Conservation (phyloP, 37 sponge, comb jelly and placozoan species). For the Agelas oroides region DNA sequence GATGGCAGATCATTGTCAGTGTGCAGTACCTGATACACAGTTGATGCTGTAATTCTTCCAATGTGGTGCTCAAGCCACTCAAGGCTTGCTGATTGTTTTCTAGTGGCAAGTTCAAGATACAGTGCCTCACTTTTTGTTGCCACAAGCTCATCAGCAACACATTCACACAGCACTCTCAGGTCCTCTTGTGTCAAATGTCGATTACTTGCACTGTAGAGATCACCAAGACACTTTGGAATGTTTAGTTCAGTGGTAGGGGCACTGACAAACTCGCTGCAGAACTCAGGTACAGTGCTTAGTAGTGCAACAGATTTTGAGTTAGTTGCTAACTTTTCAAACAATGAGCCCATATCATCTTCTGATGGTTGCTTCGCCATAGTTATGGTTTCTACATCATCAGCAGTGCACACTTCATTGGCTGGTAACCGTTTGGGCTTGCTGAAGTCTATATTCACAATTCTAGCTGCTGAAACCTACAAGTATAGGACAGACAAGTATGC, state of each 20-base stretch:
- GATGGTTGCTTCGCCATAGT: background rate
- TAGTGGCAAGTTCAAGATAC: background rate
- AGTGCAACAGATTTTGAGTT: background rate
- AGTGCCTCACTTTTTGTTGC: background rate
- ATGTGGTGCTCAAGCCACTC: conserved; percentile 6
- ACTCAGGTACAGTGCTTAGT: too few species aligned
- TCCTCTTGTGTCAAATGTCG: background rate
- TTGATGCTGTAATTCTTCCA: conserved; percentile 13
- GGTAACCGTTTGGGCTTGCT: background rate
- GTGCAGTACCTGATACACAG: too few species aligned
- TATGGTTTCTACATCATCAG: too few species aligned
- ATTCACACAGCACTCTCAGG: background rate
- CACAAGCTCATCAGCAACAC: background rate
- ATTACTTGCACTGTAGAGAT: background rate
- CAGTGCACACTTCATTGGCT: too few species aligned
- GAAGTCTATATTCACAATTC: background rate
- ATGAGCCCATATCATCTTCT: background rate
- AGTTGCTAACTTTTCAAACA: background rate
- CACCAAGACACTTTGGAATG: background rate
- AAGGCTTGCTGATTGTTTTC: background rate
- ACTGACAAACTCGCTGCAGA: too few species aligned
- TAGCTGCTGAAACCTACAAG: background rate
- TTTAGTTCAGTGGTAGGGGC: too few species aligned
- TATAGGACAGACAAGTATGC: too few species aligned
- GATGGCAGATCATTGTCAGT: too few species aligned